Evolutionary conservation across 2,113 vertebrate species (phyloP), one percentile per base, ranked within the genome.

Genomic region (Nestor notabilis): DNA sequence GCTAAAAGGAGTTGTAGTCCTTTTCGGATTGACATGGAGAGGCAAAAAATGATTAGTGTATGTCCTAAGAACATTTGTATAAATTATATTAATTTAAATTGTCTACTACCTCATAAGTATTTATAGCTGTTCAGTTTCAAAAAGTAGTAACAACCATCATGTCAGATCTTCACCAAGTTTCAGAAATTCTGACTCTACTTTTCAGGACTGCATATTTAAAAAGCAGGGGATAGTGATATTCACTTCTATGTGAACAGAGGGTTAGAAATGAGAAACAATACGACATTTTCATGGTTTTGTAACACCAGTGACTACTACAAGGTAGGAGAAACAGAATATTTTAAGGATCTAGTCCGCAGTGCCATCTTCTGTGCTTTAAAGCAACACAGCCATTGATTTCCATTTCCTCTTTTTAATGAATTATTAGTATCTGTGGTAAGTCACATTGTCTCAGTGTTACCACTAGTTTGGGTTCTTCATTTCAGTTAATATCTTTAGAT

Each of bases 291-390:
- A 33, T 56, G 69, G 28, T 31, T 95, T 92, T 85, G 47, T 76
- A 87, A 84, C 56, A 53, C 35, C 25, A 41, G 8, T 83, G 58
- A 37, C 65, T 88, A 61, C 7, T 74, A 13, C 31, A 63, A 94
- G 6, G 5, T 29, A 89, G 53, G 44, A 87, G 69, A 92, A 95
- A 81, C 29, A 72, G 44, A 65, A 33, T 7, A 28, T 58, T 74
- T 65, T 65, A 94, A 90, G 93, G 53, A 89, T 87, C 47, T 96
- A 89, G 97, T 94, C 96, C 92, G 63, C 74, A 97, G 94, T 97
- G 95, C 96, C 96, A 95, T 96, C 96, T 97, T 97, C 97, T 93
- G 97, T 89, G 77, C 86, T 95, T 84, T 70, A 81, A 69, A 55
- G 63, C 60, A 92, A 94, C 18, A 56, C 27, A 87, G 33, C 41